Evolutionary conservation across 2,888 invertebrate genomes (phyloP).

Genomic region (Rugalucina vietnamica): DNA sequence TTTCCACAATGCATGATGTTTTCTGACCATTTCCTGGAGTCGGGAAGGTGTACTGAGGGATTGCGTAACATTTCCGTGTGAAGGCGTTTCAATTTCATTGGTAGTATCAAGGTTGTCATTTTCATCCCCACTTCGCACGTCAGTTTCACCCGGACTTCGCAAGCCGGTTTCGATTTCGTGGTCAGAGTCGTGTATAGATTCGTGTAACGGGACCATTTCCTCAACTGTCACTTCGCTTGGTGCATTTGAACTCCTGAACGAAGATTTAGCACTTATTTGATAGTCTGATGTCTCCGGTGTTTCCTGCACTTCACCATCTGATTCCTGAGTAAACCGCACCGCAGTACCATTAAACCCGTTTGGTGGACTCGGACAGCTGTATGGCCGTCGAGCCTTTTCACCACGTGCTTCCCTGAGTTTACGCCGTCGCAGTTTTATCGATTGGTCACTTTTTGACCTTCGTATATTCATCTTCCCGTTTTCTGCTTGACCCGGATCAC

Average conservation of each 20-base stretch:
- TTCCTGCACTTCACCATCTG: slow-evolving; percentile 15
- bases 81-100: not conserved
- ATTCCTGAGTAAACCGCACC: slow-evolving; percentile 11
- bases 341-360: not conserved
- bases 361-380: not conserved
- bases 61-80: slow-evolving; percentile 5
- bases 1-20: slow-evolving; percentile 71
- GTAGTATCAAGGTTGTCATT: slow-evolving; percentile 40
- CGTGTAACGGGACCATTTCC: slow-evolving; percentile 17
- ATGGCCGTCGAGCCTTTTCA: not conserved
- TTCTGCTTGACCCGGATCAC: slow-evolving; percentile 58
- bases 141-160: slow-evolving; percentile 1
- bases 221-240: not conserved
- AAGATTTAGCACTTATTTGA: not conserved
- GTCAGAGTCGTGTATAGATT: not conserved
- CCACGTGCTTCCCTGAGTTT: not conserved
- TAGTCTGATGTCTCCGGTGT: not conserved
- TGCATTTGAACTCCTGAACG: not conserved
- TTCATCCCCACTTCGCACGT: slow-evolving; percentile 30
- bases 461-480: slow-evolving; percentile 73
- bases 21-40: slow-evolving; percentile 69
- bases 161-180: not conserved
- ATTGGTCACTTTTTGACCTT: slow-evolving; percentile 61
- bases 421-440: not conserved
- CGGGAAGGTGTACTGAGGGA: slow-evolving; percentile 54